Conservation (phyloP, 2,888 invertebrate genomes). For the Thyatira batis region DNA sequence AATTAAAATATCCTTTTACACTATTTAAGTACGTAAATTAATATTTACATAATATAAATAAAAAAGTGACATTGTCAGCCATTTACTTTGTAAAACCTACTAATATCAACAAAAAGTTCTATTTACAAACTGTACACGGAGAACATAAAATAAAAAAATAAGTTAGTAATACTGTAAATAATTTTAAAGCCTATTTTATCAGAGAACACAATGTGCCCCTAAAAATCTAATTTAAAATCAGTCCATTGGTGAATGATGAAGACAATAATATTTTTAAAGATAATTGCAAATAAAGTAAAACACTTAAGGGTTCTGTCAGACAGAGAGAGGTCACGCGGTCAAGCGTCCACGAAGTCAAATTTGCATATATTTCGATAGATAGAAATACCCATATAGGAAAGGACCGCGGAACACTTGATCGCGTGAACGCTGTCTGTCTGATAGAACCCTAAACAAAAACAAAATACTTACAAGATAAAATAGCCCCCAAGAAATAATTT, state of each 20-base stretch:
- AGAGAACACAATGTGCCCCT: conserved; percentile 40
- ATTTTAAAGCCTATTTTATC: conserved; percentile 70
- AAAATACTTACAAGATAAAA: not conserved
- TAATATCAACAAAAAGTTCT: conserved; percentile 54
- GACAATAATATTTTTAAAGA: conserved; percentile 11
- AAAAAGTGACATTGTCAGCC: conserved; percentile 28
- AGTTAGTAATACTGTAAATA: conserved; percentile 81
- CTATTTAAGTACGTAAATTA: conserved; percentile 43
- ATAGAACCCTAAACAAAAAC: no score
- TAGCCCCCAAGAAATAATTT: not conserved
- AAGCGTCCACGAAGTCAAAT: no score
- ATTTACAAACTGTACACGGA: conserved; percentile 76
- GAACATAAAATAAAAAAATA: conserved; percentile 61
- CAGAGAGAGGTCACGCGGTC: no score
- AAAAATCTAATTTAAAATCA: conserved; percentile 52
- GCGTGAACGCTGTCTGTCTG: no score
- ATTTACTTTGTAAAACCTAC: conserved; percentile 20
- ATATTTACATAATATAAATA: conserved; percentile 39
- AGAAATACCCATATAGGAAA: no score
- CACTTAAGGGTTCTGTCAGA: no score
- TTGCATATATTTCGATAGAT: no score
- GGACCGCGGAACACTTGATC: no score
- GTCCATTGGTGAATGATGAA: conserved; percentile 43
- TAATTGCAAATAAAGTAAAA: not conserved
- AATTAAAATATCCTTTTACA: conserved; percentile 57